phyloP scores from a whole-genome alignment of 1,140 invertebrate genomes.

The Ctenoplectra terminalis region DNA sequence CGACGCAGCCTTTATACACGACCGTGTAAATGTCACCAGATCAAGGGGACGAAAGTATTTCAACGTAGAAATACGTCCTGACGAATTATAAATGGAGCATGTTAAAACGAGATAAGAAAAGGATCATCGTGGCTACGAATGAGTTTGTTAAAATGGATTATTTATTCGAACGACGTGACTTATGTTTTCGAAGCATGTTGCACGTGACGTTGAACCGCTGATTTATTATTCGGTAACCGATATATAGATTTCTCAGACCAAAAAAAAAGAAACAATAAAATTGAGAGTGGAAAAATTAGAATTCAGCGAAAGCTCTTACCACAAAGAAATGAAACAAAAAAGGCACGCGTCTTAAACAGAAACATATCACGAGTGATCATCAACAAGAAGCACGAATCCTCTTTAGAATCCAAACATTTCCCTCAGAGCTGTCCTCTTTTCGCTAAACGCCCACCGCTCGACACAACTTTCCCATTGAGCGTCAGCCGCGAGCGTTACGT shows the following conservation, averaged over 20 bases:
- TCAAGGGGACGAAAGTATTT: not conserved
- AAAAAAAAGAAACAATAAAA: not conserved
- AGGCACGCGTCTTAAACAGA: not conserved
- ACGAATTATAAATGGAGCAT: not conserved
- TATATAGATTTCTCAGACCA: not conserved
- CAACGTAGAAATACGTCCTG: not conserved
- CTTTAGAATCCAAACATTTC: not conserved
- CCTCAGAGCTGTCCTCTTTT: not conserved
- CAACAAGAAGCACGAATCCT: slow-evolving; percentile 1
- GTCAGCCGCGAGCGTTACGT: not conserved
- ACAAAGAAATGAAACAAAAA: too few relatives aligned
- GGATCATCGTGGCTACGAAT: not conserved
- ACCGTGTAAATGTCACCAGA: slow-evolving; percentile 26
- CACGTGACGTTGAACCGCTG: too few relatives aligned
- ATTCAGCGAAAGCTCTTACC: too few relatives aligned
- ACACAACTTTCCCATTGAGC: slow-evolving; percentile 24
- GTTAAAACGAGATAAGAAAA: not conserved
- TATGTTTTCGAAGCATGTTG: not conserved
- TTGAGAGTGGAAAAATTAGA: too few relatives aligned
- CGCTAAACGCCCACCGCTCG: slow-evolving; percentile 1
- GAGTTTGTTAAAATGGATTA: not conserved
- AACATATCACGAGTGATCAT: not conserved
- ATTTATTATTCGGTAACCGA: too few relatives aligned
- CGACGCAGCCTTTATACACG: slow-evolving; percentile 2
- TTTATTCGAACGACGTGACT: not conserved